Evolutionary conservation across 2,113 vertebrate species (phyloP).

Genomic region (Ptilorrhoa leucosticta): DNA sequence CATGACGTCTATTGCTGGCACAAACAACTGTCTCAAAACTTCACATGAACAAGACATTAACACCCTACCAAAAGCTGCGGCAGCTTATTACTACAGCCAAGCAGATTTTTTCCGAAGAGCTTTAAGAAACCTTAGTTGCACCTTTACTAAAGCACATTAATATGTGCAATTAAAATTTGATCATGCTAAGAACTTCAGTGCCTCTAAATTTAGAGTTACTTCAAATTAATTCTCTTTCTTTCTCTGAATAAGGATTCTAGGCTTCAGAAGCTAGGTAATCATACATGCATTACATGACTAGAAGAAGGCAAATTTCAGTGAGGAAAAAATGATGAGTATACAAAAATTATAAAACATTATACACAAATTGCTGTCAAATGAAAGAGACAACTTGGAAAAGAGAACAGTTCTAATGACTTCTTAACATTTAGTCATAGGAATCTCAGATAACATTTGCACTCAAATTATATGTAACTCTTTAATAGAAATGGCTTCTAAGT

Average conservation of each 20-base stretch:
- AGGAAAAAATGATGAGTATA: background rate
- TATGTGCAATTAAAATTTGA: background rate
- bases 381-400: background rate
- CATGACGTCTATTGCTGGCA: background rate
- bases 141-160: background rate
- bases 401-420: background rate
- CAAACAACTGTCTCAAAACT: background rate
- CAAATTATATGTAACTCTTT: background rate
- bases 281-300: background rate
- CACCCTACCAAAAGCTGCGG: background rate
- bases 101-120: background rate
- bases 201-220: background rate
- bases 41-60: background rate
- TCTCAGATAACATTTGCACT: background rate
- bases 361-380: background rate
- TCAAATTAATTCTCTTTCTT: background rate
- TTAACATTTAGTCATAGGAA: background rate
- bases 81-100: background rate
- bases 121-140: background rate
- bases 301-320: background rate
- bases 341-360: background rate
- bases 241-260: background rate
- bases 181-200: background rate
- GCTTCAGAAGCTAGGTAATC: background rate
- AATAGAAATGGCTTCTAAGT: background rate